Base-by-base conservation (phyloP, 2,113 vertebrate species). In the Ictalurus punctatus region DNA sequence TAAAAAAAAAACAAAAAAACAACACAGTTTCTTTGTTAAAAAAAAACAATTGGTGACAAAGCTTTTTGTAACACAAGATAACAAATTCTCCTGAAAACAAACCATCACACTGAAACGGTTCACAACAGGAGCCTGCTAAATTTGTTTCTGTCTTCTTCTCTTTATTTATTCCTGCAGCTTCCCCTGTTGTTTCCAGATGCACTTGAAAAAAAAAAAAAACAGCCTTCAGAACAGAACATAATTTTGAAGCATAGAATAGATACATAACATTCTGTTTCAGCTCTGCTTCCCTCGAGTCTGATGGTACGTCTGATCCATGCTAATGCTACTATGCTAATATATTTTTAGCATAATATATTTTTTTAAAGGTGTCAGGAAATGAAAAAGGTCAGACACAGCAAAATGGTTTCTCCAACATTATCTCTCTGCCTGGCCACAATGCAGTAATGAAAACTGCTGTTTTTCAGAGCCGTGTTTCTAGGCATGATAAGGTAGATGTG, bases 291-390 rank as follows among this genome's bases (percentile, higher is more conserved):
- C 86, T 63, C 85, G 76, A 65, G 44, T 82, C 81, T 91, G 93
- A 93, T 93, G 90, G 92, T 92, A 90, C 83, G 78, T 86, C 89
- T 92, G 91, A 94, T 93, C 92, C 90, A 91, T 92, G 90, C 87
- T 93, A 93, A 94, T 93, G 90, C 91, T 79, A 19, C 73, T 81
- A 91, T 90, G 91, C 85, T 85, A 84, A 90, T 65, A 25, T 54
- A 87, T 84, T 80, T 91, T 81, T 86, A 44, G 40, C 40, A 44
- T 44, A 44, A 44, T 44, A 44, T 44, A 44, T 71, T 76, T 82
- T 90, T 88, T 73, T 81, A 79, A 88, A 3, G 67, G 71, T 87
- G 84, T 90, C 89, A 90, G 82, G 76, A 89, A 37, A 84, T 86
- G 87, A 91, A 87, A 86, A 89, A 90, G 90, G 91, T 93, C 88